phyloP scores from a whole-genome alignment of 2,888 invertebrate species.

The Mechanitis messenoides region DNA sequence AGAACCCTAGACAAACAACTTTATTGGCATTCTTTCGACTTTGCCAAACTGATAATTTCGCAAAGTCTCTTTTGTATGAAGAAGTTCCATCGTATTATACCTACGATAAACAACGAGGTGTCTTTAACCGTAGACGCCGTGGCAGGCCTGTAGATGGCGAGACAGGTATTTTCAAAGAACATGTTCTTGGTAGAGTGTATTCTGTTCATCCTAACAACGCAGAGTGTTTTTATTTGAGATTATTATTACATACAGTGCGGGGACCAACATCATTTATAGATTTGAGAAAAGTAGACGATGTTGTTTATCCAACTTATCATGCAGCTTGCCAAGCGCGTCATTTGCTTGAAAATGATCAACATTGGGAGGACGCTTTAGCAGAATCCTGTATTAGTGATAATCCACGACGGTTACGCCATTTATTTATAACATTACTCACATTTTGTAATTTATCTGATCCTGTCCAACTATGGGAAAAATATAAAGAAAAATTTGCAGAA shows the following conservation, averaged over 20 bases:
- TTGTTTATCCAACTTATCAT: slow-evolving; percentile 33
- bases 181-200: slow-evolving; percentile 28
- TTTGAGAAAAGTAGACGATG: slow-evolving; percentile 37
- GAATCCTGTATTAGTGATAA: slow-evolving; percentile 13
- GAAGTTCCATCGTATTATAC: slow-evolving; percentile 31
- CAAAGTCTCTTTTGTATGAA: slow-evolving; percentile 23
- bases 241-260: slow-evolving; percentile 26
- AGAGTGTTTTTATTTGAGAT: slow-evolving; percentile 29
- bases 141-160: slow-evolving; percentile 25
- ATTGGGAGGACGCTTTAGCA: slow-evolving; percentile 11
- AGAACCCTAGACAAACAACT: slow-evolving; percentile 30
- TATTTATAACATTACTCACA: slow-evolving; percentile 30
- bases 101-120: slow-evolving; percentile 27
- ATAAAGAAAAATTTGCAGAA: slow-evolving; percentile 9
- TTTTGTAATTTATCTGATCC: slow-evolving; percentile 28
- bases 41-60: slow-evolving; percentile 18
- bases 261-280: slow-evolving; percentile 35
- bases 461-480: slow-evolving; percentile 7
- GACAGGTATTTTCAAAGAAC: slow-evolving; percentile 24
- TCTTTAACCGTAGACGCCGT: slow-evolving; percentile 22
- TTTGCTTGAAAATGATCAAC: slow-evolving; percentile 12
- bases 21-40: slow-evolving; percentile 31
- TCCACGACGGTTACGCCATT: slow-evolving; percentile 23
- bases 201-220: slow-evolving; percentile 26
- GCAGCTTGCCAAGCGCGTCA: slow-evolving; percentile 34